A percentile compares a stretch with the other conserved stretches of the same genome.
These are phyloP conservation scores for Ostrea denselamellosa DNA, from an alignment of 1,140 invertebrate species.

Conservation along the genomic window DNA sequence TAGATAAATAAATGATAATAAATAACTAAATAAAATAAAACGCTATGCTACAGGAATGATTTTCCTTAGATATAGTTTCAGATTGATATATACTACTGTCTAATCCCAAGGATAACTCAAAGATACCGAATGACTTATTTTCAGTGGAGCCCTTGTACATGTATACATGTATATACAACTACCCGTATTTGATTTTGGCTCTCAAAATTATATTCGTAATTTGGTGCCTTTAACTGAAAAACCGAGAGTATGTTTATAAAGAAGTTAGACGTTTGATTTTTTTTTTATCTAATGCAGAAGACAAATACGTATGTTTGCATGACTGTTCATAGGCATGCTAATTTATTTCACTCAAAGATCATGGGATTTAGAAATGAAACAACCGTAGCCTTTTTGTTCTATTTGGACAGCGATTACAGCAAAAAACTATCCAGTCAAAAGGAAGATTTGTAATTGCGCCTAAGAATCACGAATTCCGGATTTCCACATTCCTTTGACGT, in stretches of 20 bases:
- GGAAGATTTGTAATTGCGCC: not conserved
- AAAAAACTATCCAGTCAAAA: slow-evolving; percentile 1
- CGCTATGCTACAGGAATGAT: too few relatives aligned
- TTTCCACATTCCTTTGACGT: not conserved
- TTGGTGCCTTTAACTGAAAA: not conserved
- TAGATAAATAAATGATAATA: too few relatives aligned
- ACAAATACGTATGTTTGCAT: slow-evolving; percentile 7
- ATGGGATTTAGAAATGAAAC: slow-evolving; percentile 2
- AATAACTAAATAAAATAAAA: too few relatives aligned
- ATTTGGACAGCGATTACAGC: slow-evolving; percentile 26
- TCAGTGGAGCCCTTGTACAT: too few relatives aligned
- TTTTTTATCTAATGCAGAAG: not conserved
- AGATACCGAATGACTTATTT: too few relatives aligned
- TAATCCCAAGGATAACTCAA: too few relatives aligned
- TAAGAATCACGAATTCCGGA: not conserved
- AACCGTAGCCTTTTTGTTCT: slow-evolving; percentile 12
- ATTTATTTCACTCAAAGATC: slow-evolving; percentile 6
- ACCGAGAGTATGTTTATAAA: not conserved
- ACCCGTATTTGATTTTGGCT: too few relatives aligned
- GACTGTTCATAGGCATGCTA: not conserved
- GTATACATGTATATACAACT: too few relatives aligned
- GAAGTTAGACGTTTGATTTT: not conserved
- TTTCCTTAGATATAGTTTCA: too few relatives aligned
- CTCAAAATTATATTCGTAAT: too few relatives aligned
- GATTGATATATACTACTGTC: too few relatives aligned